Conservation (phyloP, 2,888 invertebrate genomes). For the Chrysina gloriosa region DNA sequence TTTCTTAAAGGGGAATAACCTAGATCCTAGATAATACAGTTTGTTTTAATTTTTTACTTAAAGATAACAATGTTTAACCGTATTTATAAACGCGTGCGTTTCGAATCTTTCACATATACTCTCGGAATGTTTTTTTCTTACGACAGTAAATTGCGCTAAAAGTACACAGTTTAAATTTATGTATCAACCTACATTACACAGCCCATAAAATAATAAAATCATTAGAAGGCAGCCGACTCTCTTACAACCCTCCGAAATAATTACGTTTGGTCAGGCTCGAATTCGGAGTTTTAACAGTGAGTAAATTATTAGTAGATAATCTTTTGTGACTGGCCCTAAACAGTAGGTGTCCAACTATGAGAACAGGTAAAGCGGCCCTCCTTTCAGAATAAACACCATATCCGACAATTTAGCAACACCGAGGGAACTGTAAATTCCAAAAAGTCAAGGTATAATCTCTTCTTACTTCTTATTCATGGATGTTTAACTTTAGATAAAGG, state of each 20-base stretch:
- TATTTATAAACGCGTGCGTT: conserved; percentile 20
- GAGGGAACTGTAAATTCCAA: conserved; percentile 34
- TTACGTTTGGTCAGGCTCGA: conserved; percentile 24
- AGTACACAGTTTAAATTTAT: conserved; percentile 31
- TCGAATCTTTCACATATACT: conserved; percentile 13
- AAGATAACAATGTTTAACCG: conserved; percentile 29
- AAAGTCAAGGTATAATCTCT: conserved; percentile 25
- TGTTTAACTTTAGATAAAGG: conserved; percentile 22
- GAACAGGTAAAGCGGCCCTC: conserved; percentile 40
- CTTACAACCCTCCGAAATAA: conserved; percentile 16
- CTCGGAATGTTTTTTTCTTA: conserved; percentile 14
- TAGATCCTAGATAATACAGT: conserved; percentile 36
- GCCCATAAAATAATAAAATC: conserved; percentile 36
- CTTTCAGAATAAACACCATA: conserved; percentile 32
- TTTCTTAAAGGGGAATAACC: conserved; percentile 31
- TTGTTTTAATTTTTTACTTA: conserved; percentile 36
- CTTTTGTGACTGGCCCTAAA: conserved; percentile 40
- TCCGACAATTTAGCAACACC: conserved; percentile 38
- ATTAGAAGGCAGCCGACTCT: conserved; percentile 13
- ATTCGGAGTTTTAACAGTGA: conserved; percentile 33
- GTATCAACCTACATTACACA: conserved; percentile 23
- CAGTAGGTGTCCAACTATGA: conserved; percentile 43
- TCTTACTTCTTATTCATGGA: conserved; percentile 24
- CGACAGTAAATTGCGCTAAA: conserved; percentile 21
- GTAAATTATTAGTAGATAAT: conserved; percentile 40